Evolutionary conservation across 2,888 invertebrate genomes (phyloP), one percentile per base, ranked within the genome.

Genomic region (Ornithoptera alexandrae): DNA sequence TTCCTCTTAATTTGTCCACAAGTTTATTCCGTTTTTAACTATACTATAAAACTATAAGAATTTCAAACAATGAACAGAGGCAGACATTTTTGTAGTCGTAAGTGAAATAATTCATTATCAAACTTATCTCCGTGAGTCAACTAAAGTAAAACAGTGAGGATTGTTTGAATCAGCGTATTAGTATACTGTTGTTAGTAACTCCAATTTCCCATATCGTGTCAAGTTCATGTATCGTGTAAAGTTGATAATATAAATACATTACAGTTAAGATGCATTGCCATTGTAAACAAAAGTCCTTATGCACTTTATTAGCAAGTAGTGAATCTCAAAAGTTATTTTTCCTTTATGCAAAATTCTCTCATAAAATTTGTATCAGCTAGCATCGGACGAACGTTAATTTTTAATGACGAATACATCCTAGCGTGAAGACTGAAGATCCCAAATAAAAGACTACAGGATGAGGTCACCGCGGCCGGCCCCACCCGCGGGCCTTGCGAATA

Each of bases 391-490:
- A 65, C 61, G 61, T 69, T 69, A 65, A 69, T 69, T 65, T 68
- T 65, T 62, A 69, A 65, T 65, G 69, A 69, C 46, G 69, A 62
- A 64, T 62, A 65, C 61, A 65, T 39, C 61, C 65, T 62, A 65
- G 65, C 69, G 69, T 65, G 69, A 65, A 62, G 42, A 30, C 18
- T 57, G 57, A 65, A 57, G 65, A 65, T 56, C 57, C 61, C 62
- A 70, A 66, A 70, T 63, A 69, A 69, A 69, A 66, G 62, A 70
- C n/a, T 18, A 24, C n/a, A 76, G 76, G 86, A 83, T 89, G 90
- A 90, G 90, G 86, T 91, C 91, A 92, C 85, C 81, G 78, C 75
- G 62, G 77, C 72, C 76, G 75, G 74, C 78, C 77, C 78, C 81
- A 78, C 79, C 78, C 80, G 79, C 79, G 77, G 83, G 79, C 81